Conservation (phyloP, 2,797 vertebrate genomes). For the Centropyge bicolor region DNA sequence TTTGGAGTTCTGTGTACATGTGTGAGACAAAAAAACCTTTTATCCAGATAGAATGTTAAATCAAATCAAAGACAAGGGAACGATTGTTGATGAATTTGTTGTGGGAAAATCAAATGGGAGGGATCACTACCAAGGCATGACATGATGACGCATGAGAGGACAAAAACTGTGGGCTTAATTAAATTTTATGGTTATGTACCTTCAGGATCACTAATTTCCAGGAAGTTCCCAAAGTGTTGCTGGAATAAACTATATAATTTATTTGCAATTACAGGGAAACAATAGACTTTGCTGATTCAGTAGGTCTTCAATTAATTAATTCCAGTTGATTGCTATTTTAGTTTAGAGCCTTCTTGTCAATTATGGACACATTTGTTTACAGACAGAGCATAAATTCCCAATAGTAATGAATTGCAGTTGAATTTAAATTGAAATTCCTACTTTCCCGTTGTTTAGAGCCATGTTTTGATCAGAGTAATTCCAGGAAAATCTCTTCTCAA, state of each 20-base stretch:
- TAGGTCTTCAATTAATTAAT: not conserved
- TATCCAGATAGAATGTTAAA: constrained; percentile 22
- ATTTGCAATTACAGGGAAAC: not conserved
- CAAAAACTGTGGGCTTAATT: not conserved
- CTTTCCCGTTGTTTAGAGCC: not conserved
- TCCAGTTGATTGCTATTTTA: not conserved
- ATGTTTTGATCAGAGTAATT: not conserved
- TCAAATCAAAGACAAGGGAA: constrained; percentile 7
- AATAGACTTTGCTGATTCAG: not conserved
- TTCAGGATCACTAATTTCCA: not conserved
- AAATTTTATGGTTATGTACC: not conserved
- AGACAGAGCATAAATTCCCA: not conserved
- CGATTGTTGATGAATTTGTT: constrained; percentile 6
- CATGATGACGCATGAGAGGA: not conserved
- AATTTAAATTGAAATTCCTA: not conserved
- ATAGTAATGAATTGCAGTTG: not conserved
- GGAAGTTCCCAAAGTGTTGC: not conserved
- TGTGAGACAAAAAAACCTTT: constrained; percentile 8
- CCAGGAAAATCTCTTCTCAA: not conserved
- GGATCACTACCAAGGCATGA: not conserved
- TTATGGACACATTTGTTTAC: not conserved
- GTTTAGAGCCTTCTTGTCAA: not conserved
- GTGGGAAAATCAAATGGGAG: not conserved
- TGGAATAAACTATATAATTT: not conserved
- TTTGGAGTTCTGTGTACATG: constrained; percentile 21